Conservation (phyloP, 2,888 invertebrate genomes). For the Xestobium rufovillosum region DNA sequence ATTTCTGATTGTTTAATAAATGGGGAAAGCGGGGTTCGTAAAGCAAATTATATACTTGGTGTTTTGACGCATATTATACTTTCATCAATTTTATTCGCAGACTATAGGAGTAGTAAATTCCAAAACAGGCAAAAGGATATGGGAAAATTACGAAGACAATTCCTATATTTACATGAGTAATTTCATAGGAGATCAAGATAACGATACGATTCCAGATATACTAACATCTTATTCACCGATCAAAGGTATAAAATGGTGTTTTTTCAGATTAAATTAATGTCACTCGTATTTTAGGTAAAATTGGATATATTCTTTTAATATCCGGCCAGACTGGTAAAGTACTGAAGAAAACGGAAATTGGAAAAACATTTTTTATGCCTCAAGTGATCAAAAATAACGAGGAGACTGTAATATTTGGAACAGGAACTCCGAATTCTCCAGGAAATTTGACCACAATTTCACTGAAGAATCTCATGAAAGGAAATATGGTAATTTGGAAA, state of each 20-base stretch:
- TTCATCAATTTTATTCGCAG: constrained; percentile 40
- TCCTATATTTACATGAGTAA: constrained; percentile 64
- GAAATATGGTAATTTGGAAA: constrained; percentile 44
- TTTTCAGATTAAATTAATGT: no score
- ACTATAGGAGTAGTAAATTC: constrained; percentile 60
- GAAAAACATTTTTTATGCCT: constrained; percentile 68
- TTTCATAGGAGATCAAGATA: constrained; percentile 60
- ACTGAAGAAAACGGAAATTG: constrained; percentile 54
- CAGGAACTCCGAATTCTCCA: constrained; percentile 63
- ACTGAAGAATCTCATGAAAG: constrained; percentile 48
- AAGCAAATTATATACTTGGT: no score
- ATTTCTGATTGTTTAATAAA: constrained; percentile 65
- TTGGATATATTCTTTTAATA: constrained; percentile 60
- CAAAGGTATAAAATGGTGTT: constrained; percentile 41
- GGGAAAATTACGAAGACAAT: constrained; percentile 48
- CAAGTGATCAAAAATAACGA: constrained; percentile 57
- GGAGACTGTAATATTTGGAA: constrained; percentile 61
- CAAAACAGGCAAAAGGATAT: constrained; percentile 57
- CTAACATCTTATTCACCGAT: constrained; percentile 57
- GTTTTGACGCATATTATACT: no score
- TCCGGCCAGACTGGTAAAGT: constrained; percentile 63
- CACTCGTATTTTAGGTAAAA: constrained; percentile 29
- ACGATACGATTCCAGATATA: constrained; percentile 62
- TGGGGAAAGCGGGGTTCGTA: constrained; percentile 62
- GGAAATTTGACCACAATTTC: constrained; percentile 63